Conservation (phyloP, 2,113 vertebrate genomes). For the Lycaon pictus region DNA sequence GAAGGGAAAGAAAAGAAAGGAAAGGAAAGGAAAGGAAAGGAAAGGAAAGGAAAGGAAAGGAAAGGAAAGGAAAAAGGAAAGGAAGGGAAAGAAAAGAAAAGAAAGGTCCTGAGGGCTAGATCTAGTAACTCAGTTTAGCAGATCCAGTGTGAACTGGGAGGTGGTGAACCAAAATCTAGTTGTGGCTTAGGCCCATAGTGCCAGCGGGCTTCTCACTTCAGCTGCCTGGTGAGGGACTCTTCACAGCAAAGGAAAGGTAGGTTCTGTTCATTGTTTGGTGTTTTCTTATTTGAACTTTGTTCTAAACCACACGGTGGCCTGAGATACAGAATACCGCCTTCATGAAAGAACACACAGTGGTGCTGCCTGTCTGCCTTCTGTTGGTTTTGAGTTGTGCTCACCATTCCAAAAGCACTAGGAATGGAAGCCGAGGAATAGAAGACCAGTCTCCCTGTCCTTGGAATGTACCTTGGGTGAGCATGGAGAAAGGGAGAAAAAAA, state of each 20-base stretch:
- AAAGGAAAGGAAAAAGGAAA: no score
- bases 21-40: no score
- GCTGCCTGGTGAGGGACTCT: background rate
- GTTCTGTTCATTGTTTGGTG: slow-evolving; percentile 67
- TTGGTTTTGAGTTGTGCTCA: background rate
- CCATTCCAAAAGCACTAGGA: background rate
- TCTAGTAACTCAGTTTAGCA: background rate
- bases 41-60: no score
- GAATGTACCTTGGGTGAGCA: background rate
- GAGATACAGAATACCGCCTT: slow-evolving; percentile 21
- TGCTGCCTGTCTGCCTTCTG: slow-evolving; percentile 16
- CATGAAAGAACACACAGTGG: slow-evolving; percentile 15
- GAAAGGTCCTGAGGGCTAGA: background rate
- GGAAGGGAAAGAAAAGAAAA: no score
- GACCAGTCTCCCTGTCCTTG: background rate
- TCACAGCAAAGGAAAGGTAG: background rate
- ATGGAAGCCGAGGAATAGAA: background rate
- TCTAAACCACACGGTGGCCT: background rate
- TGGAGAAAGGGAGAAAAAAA: background rate
- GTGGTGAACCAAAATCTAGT: background rate
- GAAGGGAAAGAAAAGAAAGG: no score
- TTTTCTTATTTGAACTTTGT: slow-evolving; percentile 47
- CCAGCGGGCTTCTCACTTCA: background rate
- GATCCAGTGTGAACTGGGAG: background rate
- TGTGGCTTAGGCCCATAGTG: background rate